Evolutionary conservation across 2,888 invertebrate genomes (phyloP).

Genomic region (Nomada fucata): DNA sequence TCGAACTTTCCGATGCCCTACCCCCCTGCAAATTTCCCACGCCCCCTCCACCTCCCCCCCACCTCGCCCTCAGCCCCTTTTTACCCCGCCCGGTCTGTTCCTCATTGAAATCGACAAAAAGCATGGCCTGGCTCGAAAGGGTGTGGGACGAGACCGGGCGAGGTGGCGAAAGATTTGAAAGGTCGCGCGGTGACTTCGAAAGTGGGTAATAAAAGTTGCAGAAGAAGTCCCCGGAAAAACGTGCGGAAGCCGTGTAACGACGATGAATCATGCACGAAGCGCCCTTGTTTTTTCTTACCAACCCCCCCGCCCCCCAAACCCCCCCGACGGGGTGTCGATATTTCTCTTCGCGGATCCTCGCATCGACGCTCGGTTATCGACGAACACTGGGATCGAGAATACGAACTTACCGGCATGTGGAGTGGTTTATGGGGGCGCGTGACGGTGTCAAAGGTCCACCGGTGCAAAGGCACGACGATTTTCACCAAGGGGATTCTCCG

Average conservation of each 20-base stretch:
- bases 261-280: constrained; percentile 69
- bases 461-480: not conserved
- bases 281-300: constrained; percentile 63
- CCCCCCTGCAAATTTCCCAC: constrained; percentile 41
- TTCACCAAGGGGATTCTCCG: not conserved
- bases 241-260: constrained; percentile 38
- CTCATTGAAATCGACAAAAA: constrained; percentile 52
- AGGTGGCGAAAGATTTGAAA: constrained; percentile 57
- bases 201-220: constrained; percentile 71
- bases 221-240: constrained; percentile 45
- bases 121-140: constrained; percentile 30
- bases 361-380: constrained; percentile 26
- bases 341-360: constrained; percentile 38
- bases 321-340: not conserved
- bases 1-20: constrained; percentile 58
- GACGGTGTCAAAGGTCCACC: constrained; percentile 20
- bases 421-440: constrained; percentile 19
- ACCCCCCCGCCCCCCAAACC: not conserved
- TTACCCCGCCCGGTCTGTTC: not conserved
- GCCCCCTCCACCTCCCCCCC: not conserved
- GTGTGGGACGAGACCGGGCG: constrained; percentile 17
- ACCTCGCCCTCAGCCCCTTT: not conserved
- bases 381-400: not conserved
- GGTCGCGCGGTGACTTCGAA: constrained; percentile 71
- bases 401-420: not conserved